Base-by-base conservation (phyloP, 2,888 invertebrate genomes). In the Coenonympha arcania region DNA sequence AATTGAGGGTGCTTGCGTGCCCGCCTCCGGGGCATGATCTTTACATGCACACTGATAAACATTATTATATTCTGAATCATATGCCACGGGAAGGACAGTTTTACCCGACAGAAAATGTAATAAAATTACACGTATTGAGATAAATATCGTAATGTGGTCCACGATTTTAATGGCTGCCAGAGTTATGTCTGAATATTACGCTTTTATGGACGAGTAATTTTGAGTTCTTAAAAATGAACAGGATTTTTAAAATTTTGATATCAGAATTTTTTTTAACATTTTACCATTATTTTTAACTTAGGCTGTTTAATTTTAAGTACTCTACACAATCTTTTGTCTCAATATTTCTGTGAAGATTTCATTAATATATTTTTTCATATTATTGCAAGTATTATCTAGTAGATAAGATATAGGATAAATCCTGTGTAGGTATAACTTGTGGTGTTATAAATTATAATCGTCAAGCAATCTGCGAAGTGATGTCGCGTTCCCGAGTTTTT, bases 1-100 rank as follows among this genome's bases (percentile, higher is more conserved):
- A 83, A 83, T 84, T 75, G 76, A 71, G 72, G 71, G 70, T 72
- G 67, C 68, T 76, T 76, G 81, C 79, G 79, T 81, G 80, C 73
- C 66, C 71, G 69, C 73, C 75, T 74, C 65, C 67, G 60, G 75
- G 73, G 73, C 59, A 61, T 66, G 72, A 75, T 73, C 74, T 71
- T 62, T 67, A 70, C 74, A 70, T 76, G 73, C 66, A 72, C 66
- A 57, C 68, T 66, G 71, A 77, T 80, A 76, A 75, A 67, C 66
- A 69, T 73, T 70, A 76, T 79, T 76, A 70, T 52, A 51, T 55
- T 47, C 61, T 61, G 62, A 66, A 78, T 74, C 83, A 84, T 83
- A 84, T 71, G 68, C 70, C 81, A 82, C 83, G 63, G 52, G 54
- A 63, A 67, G 58, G 63, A 62, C 63, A 60, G 54, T 61, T 65